Evolutionary conservation across 1,140 invertebrate genomes (phyloP).

Genomic region (Venturia canescens): DNA sequence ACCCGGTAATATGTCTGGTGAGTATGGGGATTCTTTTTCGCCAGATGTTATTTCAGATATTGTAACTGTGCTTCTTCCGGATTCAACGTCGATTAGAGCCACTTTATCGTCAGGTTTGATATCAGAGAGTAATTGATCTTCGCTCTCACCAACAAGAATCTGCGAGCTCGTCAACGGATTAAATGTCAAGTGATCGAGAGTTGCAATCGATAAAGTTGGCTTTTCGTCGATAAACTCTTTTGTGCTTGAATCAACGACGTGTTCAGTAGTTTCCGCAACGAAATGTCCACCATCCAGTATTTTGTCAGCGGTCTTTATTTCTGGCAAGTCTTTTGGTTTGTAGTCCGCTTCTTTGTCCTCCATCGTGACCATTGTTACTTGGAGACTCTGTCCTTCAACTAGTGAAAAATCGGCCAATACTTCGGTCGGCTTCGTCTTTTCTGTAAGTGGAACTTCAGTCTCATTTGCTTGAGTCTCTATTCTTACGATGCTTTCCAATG

Average conservation of each 20-base stretch:
- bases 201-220: constrained; percentile 51
- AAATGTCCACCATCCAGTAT: constrained; percentile 62
- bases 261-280: constrained; percentile 69
- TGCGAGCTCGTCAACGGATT: constrained; percentile 59
- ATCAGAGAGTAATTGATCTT: constrained; percentile 66
- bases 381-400: constrained; percentile 66
- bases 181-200: constrained; percentile 58
- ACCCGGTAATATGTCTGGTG: constrained; percentile 52
- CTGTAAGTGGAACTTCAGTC: constrained; percentile 63
- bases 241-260: constrained; percentile 60
- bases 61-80: constrained; percentile 59
- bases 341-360: constrained; percentile 77
- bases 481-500: constrained; percentile 65
- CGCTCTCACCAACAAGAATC: constrained; percentile 70
- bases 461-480: constrained; percentile 69
- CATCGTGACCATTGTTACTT: constrained; percentile 67
- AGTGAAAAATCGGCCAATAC: constrained; percentile 67
- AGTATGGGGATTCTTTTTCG: constrained; percentile 68
- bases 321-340: constrained; percentile 62
- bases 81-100: constrained; percentile 68
- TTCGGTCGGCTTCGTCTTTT: constrained; percentile 62
- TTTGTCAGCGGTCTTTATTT: constrained; percentile 65
- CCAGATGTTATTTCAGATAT: constrained; percentile 65
- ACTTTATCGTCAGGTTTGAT: constrained; percentile 65
- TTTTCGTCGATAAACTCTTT: constrained; percentile 57